phyloP scores from a whole-genome alignment of 2,797 vertebrate species.

The Fratercula arctica region DNA sequence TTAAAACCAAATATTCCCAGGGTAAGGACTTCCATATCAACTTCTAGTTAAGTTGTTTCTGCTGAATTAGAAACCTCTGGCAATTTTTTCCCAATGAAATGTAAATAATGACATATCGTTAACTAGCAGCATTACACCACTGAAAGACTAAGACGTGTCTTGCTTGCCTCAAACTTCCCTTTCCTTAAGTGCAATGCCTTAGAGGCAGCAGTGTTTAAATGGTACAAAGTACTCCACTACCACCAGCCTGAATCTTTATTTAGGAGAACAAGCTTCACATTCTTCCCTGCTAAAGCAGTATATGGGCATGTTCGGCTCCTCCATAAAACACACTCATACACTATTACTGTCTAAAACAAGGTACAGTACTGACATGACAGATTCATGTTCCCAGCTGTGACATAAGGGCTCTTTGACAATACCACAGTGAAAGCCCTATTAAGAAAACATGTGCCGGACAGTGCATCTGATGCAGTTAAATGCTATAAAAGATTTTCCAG shows the following conservation, averaged over 20 bases:
- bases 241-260: conserved; percentile 63
- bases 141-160: conserved; percentile 5
- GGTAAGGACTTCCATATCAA: conserved; percentile 33
- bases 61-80: conserved; percentile 49
- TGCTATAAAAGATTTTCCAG: conserved; percentile 68
- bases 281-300: conserved; percentile 46
- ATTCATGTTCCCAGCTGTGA: conserved; percentile 72
- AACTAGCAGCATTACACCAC: conserved; percentile 33
- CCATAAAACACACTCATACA: conserved; percentile 46
- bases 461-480: conserved; percentile 59
- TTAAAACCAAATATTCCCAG: conserved; percentile 66
- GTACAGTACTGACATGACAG: conserved; percentile 66
- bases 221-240: conserved; percentile 58
- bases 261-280: conserved; percentile 55
- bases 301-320: conserved; percentile 39
- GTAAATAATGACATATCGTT: conserved; percentile 53
- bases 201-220: conserved; percentile 60
- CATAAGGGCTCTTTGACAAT: conserved; percentile 69
- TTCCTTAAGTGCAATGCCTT: conserved; percentile 47
- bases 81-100: conserved; percentile 60
- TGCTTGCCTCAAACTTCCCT: conserved; percentile 41
- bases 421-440: conserved; percentile 59
- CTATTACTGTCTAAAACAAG: conserved; percentile 23
- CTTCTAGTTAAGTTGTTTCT: conserved; percentile 15
- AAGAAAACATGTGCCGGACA: conserved; percentile 64